Base-by-base conservation (phyloP, 2,797 vertebrate genomes). In the Miichthys miiuy region DNA sequence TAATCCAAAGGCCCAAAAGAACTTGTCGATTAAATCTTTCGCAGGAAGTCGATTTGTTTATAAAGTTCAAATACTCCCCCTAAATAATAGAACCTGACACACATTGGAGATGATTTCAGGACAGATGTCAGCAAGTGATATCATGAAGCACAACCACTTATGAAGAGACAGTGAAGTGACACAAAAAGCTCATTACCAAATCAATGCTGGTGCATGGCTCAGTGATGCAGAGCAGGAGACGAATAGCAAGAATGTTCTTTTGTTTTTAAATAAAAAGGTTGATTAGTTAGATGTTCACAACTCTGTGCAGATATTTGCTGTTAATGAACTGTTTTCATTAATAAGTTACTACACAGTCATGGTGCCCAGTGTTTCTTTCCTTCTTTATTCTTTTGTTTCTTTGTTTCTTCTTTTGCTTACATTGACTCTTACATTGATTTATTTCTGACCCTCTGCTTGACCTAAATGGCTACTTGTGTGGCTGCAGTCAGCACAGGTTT, bases 141-240 rank as follows among this genome's bases (percentile, higher is more conserved):
- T 67, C 16, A 55, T 75, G 64, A 85, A 80, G 76, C 21, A 48
- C 38, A 48, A 62, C 67, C 64, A 64, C 72, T 79, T 72, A 6
- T 71, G 54, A 80, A 66, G 64, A 72, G 61, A 84, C 62, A 48
- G 38, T 58, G 50, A 83, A 79, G 68, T 83, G 76, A 75, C 55
- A 86, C 55, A 81, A 87, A 72, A 84, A 79, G 66, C 81, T 88
- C 80, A 85, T 89, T 80, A 77, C 34, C 38, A 82, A 75, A 86
- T 79, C 79, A 64, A 17, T 57, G 41, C 55, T 79, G 78, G 65
- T 78, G 82, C 82, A 82, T 66, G 80, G 50, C 56, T 78, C 72
- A 68, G 38, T 74, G 75, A 63, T 72, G 57, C 72, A 51, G 50
- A 73, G 72, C 62, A 64, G 25, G 9, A 84, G 69, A 68, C 20